Evolutionary conservation across 2,888 invertebrate species (phyloP).

Genomic region (Caenorhabditis sp.): DNA sequence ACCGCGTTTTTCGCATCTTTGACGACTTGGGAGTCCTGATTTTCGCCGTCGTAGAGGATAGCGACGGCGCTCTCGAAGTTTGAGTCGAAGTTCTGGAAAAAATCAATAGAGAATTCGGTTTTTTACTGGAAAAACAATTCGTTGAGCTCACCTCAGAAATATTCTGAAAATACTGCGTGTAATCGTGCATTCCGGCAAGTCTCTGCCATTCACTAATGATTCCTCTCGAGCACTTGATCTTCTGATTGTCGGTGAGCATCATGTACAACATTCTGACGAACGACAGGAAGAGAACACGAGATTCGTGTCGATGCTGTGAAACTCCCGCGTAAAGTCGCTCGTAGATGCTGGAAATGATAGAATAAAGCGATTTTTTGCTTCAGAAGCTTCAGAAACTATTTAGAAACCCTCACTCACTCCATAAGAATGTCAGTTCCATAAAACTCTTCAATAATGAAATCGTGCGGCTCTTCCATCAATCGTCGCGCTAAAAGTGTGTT

Average conservation of each 20-base stretch:
- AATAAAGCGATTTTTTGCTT: too few species aligned
- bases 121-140: too few species aligned
- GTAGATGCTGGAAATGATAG: too few species aligned
- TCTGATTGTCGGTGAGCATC: neutral
- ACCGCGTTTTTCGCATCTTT: neutral
- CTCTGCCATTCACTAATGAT: neutral
- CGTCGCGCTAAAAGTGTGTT: too few species aligned
- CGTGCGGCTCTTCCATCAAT: too few species aligned
- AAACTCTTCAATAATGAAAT: too few species aligned
- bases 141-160: neutral
- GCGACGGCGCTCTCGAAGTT: neutral
- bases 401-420: too few species aligned
- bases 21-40: neutral
- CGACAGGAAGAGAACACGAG: too few species aligned
- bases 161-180: constrained; percentile 1
- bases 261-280: constrained; percentile 3
- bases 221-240: neutral
- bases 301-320: too few species aligned
- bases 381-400: too few species aligned
- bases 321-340: too few species aligned
- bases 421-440: too few species aligned
- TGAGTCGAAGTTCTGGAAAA: neutral
- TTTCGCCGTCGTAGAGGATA: neutral
- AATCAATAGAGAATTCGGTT: neutral
- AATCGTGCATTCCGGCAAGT: neutral